Percentiles rank a stretch among this genome's conserved stretches.
These are phyloP conservation scores for Ceratitis capitata DNA, from an alignment of 1,140 invertebrate genomes.

Conservation along the genomic window DNA sequence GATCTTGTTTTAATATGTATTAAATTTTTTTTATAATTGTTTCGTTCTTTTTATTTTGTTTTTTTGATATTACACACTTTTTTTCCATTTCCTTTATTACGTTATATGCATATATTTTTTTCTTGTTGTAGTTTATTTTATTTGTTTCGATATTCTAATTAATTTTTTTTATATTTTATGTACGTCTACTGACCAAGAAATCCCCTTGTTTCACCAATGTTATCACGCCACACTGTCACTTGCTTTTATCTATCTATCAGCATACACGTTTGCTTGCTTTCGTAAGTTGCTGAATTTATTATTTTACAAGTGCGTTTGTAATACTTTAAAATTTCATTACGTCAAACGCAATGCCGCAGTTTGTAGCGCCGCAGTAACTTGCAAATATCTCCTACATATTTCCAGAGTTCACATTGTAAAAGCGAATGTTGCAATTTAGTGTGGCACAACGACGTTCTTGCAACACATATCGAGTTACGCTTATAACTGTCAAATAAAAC, in stretches of 20 bases:
- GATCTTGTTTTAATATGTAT: too few species aligned
- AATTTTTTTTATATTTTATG: not conserved
- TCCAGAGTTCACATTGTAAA: not conserved
- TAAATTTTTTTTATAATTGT: too few species aligned
- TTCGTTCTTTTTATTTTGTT: too few species aligned
- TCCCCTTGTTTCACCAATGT: too few species aligned
- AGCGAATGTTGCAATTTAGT: not conserved
- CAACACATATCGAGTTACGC: not conserved
- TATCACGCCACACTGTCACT: not conserved
- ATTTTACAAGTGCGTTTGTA: conserved; percentile 3
- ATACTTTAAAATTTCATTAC: conserved; percentile 29
- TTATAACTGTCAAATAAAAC: too few species aligned
- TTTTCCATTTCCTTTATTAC: not conserved
- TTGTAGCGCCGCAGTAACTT: not conserved
- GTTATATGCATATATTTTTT: not conserved
- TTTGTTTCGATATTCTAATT: not conserved
- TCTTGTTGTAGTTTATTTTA: too few species aligned
- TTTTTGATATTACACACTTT: too few species aligned
- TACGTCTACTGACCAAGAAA: too few species aligned
- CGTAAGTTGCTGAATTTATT: not conserved
- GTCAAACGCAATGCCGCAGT: not conserved
- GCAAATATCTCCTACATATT: too few species aligned
- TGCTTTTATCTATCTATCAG: not conserved
- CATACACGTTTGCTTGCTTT: not conserved
- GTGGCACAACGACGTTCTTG: not conserved